Base-by-base conservation (phyloP, 2,113 vertebrate species). In the Indicator indicator region DNA sequence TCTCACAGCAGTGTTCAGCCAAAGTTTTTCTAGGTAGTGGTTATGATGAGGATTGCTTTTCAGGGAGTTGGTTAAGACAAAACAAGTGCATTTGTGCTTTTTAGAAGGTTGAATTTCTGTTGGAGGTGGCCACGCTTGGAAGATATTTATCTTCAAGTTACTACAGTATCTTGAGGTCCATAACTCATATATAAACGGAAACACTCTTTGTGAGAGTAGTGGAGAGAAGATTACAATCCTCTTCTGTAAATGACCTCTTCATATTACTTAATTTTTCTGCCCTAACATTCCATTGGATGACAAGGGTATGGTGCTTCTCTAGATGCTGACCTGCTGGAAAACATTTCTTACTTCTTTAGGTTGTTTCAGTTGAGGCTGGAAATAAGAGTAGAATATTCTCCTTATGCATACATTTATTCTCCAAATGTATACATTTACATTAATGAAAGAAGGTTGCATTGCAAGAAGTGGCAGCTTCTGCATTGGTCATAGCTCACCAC, bases 371-470 rank as follows among this genome's bases (percentile, higher is more conserved):
- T 89, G 89, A 89, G 68, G 24, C 46, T 59, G 27, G 55, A 38
- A 77, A 73, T 52, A 68, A 33, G 32, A 74, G 26, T 33, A 27
- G 72, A 92, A 62, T 78, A 50, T 36, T 88, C 59, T 55, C 38
- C 44, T 96, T 94, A 40, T 62, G 91, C 60, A 92, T 82, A n/a
- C n/a, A n/a, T n/a, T n/a, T 64, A 87, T 42, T 23, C 74, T 82
- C 86, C 42, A 62, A 81, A 73, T 62, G 50, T 48, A 27, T 67
- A 36, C 63, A 48, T 90, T 79, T 69, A 33, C 32, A 36, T 73
- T 91, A 86, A 92, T 85, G 84, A 94, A 93, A 92, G 83, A 92
- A 78, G 56, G 84, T 72, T 93, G 72, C 63, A 46, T 73, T 83
- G 75, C 91, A 92, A 91, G 87, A 89, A 94, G 71, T 76, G 52